Conservation (phyloP, 2,113 vertebrate species). For the Fukomys damarensis region DNA sequence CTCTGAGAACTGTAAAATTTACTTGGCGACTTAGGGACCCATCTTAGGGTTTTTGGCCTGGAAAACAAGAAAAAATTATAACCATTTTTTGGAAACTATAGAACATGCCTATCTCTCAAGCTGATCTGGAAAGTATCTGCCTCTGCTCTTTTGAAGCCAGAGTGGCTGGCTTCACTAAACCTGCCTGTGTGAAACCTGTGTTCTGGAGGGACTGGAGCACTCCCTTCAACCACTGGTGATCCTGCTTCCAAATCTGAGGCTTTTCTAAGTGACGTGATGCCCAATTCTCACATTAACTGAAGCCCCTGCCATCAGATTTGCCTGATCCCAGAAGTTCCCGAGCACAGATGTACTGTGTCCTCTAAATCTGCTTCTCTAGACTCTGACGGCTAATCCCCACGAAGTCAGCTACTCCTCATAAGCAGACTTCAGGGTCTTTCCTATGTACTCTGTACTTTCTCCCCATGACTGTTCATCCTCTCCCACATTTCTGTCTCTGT, state of each 20-base stretch:
- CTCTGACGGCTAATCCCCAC: not conserved
- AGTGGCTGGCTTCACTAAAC: not conserved
- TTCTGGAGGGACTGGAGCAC: not conserved
- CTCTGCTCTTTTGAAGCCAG: not conserved
- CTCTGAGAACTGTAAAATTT: not conserved
- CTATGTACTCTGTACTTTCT: not conserved
- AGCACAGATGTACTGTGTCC: not conserved
- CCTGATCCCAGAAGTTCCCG: not conserved
- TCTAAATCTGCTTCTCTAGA: not conserved
- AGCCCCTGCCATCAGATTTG: fast-evolving
- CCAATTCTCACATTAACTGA: not conserved
- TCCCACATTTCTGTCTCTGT: not conserved
- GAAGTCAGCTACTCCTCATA: not conserved
- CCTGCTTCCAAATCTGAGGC: not conserved
- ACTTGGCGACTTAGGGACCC: not conserved
- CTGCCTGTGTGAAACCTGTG: not conserved
- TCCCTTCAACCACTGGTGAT: not conserved
- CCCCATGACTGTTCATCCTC: not conserved
- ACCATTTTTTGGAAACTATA: not conserved
- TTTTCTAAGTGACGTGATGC: not conserved
- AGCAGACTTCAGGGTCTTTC: not conserved
- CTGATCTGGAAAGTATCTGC: not conserved
- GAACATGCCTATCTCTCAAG: not conserved
- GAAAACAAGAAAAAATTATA: not conserved
- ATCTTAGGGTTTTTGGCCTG: not conserved